Evolutionary conservation across 2,888 invertebrate genomes (phyloP), one percentile per base, ranked within the genome.

Genomic region (Mimumesa dahlbomi): DNA sequence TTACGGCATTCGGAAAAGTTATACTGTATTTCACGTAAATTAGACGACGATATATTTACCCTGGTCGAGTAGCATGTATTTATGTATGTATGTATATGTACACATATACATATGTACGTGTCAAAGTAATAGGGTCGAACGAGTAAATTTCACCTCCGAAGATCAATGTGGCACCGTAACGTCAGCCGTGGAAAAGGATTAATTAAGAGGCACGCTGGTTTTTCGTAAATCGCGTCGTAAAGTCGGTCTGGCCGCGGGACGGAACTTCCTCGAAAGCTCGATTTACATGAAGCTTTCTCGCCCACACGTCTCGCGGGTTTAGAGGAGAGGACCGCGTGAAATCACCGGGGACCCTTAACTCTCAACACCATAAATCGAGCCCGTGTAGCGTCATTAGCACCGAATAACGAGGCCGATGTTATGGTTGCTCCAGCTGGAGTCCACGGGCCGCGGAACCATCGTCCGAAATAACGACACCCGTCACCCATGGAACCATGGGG

Each of bases 321-420:
- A n/a, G 43, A 16, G 7, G 48, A 50, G 48, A 52, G 43, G 49
- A n/a, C 46, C 59, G 62, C 75, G 76, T 57, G 73, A 80, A 75
- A 81, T 77, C 67, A 66, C 34, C 68, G 68, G n/a, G 56, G 79
- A 74, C 74, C 77, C 78, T 77, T 78, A 76, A 78, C 75, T 76
- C 59, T 74, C 71, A 64, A 73, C 80, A 73, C 78, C 79, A 85
- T 85, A 85, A 85, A 85, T 85, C 71, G 74, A 66, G 49, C 53
- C 52, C 57, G 66, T 66, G 76, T 65, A 75, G 80, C 82, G 81
- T 84, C 85, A 85, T 85, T 85, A 85, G 78, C 82, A 75, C 77
- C 71, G 83, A 82, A 81, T 84, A 86, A 85, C 84, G 83, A 85
- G 83, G 74, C 73, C 82, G 72, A 79, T 82, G 82, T 83, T 79